phyloP scores from a whole-genome alignment of 2,888 invertebrate species.

The Phrixothrix hirtus region DNA sequence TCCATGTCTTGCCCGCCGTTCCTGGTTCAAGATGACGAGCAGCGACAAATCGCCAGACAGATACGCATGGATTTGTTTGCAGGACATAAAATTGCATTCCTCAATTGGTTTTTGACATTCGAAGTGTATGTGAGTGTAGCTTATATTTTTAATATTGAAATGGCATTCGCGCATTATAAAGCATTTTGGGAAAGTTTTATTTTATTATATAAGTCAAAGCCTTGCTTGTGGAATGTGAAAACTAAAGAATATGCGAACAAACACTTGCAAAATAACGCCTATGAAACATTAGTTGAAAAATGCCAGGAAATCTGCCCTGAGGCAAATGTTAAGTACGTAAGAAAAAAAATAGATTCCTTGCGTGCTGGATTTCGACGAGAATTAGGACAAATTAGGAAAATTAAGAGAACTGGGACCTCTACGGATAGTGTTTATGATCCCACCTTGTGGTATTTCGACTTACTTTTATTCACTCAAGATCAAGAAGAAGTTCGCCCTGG shows the following conservation, averaged over 20 bases:
- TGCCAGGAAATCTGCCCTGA: slow-evolving; percentile 5
- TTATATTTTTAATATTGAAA: background rate
- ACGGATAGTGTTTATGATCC: slow-evolving; percentile 5
- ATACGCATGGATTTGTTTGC: background rate
- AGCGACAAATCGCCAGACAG: slow-evolving; percentile 1
- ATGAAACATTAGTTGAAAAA: slow-evolving; percentile 2
- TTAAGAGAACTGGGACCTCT: slow-evolving; percentile 4
- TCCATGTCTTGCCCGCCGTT: slow-evolving; percentile 4
- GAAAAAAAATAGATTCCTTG: slow-evolving; percentile 8
- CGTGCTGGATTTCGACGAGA: slow-evolving; percentile 9
- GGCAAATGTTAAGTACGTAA: slow-evolving; percentile 3
- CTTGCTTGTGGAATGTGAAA: slow-evolving; percentile 10
- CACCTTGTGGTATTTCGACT: slow-evolving; percentile 6
- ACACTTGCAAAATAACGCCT: background rate
- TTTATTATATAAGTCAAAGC: too few species aligned
- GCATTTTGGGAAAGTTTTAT: too few species aligned
- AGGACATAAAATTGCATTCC: background rate
- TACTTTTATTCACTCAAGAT: too few species aligned
- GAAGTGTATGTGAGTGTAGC: too few species aligned
- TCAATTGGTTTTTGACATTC: too few species aligned
- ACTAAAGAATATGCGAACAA: slow-evolving; percentile 7
- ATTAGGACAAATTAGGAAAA: slow-evolving; percentile 4
- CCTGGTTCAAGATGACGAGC: slow-evolving; percentile 4
- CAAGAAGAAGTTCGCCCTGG: slow-evolving; percentile 9
- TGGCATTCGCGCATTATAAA: background rate